These are phyloP conservation scores for Anableps anableps DNA, from an alignment of 2,797 vertebrate genomes.

Conservation along the genomic window DNA sequence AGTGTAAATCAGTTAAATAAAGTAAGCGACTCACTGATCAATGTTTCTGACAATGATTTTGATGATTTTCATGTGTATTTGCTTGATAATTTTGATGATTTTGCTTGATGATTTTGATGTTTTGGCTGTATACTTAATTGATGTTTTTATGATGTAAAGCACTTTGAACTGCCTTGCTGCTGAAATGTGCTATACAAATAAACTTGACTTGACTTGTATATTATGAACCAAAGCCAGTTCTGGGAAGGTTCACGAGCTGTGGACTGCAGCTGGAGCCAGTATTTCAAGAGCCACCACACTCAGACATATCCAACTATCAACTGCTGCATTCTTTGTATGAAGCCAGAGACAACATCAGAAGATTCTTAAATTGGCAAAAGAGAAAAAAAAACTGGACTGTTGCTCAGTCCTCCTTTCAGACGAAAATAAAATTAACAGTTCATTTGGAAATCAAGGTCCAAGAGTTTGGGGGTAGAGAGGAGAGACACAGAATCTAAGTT, in stretches of 20 bases:
- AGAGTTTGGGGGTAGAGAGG: background rate
- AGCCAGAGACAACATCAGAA: background rate
- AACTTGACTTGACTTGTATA: background rate
- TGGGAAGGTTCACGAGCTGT: too few species aligned
- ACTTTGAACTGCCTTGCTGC: too few species aligned
- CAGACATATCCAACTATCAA: background rate
- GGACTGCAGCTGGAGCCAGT: background rate
- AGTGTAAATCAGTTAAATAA: too few species aligned
- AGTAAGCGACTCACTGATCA: too few species aligned
- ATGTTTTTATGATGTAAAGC: too few species aligned
- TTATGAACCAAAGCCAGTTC: too few species aligned
- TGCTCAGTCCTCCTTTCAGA: background rate
- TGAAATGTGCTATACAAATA: background rate
- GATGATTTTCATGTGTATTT: too few species aligned
- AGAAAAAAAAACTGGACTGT: background rate
- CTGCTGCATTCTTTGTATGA: background rate
- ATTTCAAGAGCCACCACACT: background rate
- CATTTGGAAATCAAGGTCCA: background rate
- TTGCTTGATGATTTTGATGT: too few species aligned
- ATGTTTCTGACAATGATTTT: too few species aligned
- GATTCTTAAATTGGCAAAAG: background rate
- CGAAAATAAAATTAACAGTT: background rate
- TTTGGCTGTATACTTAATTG: too few species aligned
- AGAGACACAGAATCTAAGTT: background rate
- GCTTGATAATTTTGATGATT: too few species aligned